phyloP scores from a whole-genome alignment of 2,113 vertebrate species.

The Lanius ludovicianus region DNA sequence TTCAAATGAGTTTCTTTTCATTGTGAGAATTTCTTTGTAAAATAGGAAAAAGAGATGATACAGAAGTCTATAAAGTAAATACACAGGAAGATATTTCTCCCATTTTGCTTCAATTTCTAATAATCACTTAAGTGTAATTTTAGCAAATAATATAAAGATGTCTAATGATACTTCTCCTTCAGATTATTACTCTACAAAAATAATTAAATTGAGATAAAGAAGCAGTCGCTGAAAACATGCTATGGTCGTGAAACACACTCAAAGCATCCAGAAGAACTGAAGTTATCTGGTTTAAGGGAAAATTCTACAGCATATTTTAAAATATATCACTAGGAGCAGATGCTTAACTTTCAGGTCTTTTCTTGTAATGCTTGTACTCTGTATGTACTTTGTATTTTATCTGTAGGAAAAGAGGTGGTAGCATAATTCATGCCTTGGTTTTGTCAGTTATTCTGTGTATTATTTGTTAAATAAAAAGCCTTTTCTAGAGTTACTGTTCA shows the following conservation, averaged over 20 bases:
- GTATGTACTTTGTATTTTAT: not conserved
- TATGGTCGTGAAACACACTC: not conserved
- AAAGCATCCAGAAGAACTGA: not conserved
- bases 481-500: not conserved
- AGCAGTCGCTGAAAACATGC: not conserved
- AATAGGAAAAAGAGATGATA: not conserved
- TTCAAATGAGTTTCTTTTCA: not conserved
- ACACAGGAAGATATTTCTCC: not conserved
- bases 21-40: not conserved
- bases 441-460: not conserved
- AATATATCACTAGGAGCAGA: not conserved
- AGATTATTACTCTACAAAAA: not conserved
- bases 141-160: not conserved
- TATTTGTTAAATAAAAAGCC: not conserved
- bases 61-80: not conserved
- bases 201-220: not conserved
- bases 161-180: not conserved
- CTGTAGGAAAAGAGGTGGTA: not conserved
- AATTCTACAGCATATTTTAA: not conserved
- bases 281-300: not conserved
- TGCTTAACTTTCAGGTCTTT: not conserved
- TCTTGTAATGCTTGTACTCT: not conserved
- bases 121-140: not conserved
- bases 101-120: not conserved
- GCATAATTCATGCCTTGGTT: rapidly evolving